Conservation (phyloP, 2,113 vertebrate species). For the Taxidea taxus region DNA sequence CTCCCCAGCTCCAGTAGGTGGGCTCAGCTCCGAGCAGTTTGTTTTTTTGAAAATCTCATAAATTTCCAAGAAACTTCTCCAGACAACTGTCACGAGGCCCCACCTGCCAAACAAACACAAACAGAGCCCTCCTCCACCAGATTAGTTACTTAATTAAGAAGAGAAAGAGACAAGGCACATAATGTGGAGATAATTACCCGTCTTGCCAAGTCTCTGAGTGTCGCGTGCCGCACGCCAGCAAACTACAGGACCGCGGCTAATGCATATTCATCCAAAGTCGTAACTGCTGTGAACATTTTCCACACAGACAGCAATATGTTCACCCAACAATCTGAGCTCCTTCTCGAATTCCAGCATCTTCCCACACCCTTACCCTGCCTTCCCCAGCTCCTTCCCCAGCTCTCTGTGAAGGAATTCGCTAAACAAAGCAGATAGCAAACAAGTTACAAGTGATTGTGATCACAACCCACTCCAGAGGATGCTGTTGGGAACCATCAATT, state of each 20-base stretch:
- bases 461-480: not conserved
- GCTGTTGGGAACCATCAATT: not conserved
- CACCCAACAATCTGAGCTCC: conserved; percentile 59
- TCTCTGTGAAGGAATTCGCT: conserved; percentile 72
- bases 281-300: conserved; percentile 62
- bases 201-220: conserved; percentile 56
- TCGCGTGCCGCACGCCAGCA: conserved; percentile 23
- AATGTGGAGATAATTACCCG: conserved; percentile 50
- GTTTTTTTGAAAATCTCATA: conserved; percentile 80
- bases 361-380: conserved; percentile 59
- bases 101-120: conserved; percentile 69
- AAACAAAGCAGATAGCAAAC: conserved; percentile 49
- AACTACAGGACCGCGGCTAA: conserved; percentile 52
- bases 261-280: conserved; percentile 61
- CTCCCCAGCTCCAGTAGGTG: conserved; percentile 58
- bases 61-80: conserved; percentile 80
- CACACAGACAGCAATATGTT: conserved; percentile 62
- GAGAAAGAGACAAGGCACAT: conserved; percentile 76
- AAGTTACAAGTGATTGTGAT: not conserved
- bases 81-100: conserved; percentile 79
- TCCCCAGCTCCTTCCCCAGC: conserved; percentile 12
- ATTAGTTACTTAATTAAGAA: conserved; percentile 75
- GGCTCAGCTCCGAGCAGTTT: conserved; percentile 78
- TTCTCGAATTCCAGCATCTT: conserved; percentile 28
- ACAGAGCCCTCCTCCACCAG: conserved; percentile 72